phyloP scores from a whole-genome alignment of 1,140 invertebrate genomes.

The Solenopsis fugax region DNA sequence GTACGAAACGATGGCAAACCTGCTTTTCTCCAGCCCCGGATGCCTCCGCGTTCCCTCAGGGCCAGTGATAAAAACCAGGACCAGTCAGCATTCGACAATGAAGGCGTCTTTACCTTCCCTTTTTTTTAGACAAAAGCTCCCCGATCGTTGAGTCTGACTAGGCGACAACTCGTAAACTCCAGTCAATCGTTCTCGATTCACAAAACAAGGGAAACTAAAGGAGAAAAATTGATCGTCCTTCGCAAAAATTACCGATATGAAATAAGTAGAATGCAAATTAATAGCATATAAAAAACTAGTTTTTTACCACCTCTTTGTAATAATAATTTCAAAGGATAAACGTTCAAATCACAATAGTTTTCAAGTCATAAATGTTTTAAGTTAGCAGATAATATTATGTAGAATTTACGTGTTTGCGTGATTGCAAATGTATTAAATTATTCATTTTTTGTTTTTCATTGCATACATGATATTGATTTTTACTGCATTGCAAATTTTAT shows the following conservation, averaged over 20 bases:
- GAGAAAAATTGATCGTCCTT: conserved; percentile 37
- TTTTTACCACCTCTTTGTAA: background rate
- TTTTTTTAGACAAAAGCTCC: conserved; percentile 54
- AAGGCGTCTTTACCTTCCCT: conserved; percentile 68
- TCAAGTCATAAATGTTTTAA: background rate
- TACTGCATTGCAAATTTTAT: background rate
- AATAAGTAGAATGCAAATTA: background rate
- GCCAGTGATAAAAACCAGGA: conserved; percentile 79
- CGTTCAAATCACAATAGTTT: background rate
- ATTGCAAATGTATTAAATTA: background rate
- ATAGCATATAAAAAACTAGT: background rate
- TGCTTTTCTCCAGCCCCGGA: conserved; percentile 72
- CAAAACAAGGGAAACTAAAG: conserved; percentile 65
- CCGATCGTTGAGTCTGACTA: background rate
- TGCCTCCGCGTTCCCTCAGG: conserved; percentile 74
- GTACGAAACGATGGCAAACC: conserved; percentile 78
- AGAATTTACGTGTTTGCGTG: background rate
- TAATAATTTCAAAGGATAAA: background rate
- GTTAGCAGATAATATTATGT: background rate
- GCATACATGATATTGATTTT: background rate
- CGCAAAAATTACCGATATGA: conserved; percentile 15
- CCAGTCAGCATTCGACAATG: conserved; percentile 81
- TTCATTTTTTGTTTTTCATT: background rate
- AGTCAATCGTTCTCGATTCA: conserved; percentile 66
- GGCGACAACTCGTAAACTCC: conserved; percentile 70